These are phyloP conservation scores for Drosophila kohkoa DNA, from an alignment of 1,140 invertebrate genomes.

Conservation along the genomic window DNA sequence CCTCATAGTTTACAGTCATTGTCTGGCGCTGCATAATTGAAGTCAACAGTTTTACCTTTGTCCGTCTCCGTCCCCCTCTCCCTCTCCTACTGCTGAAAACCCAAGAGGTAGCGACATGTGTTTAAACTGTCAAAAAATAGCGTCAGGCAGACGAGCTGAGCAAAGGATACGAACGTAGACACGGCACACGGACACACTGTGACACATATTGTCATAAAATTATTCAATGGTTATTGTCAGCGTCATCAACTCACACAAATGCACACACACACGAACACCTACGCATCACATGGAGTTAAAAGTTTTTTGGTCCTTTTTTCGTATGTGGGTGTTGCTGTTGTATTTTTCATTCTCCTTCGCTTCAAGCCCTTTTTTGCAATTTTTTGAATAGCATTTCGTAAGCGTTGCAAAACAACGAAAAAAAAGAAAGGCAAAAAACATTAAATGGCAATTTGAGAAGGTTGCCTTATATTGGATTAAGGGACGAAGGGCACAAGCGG, in stretches of 20 bases:
- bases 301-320: constrained; percentile 74
- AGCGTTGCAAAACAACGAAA: constrained; percentile 71
- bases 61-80: constrained; percentile 3
- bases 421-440: constrained; percentile 61
- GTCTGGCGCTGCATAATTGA: constrained; percentile 64
- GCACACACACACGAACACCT: constrained; percentile 4
- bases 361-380: constrained; percentile 75
- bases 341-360: constrained; percentile 23
- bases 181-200: constrained; percentile 54
- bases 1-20: constrained; percentile 72
- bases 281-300: constrained; percentile 46
- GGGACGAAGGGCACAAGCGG: constrained; percentile 38
- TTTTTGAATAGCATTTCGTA: constrained; percentile 78
- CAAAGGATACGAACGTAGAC: constrained; percentile 28
- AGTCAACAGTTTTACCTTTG: constrained; percentile 52
- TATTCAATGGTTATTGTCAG: constrained; percentile 82
- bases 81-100: neutral
- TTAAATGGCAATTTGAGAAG: constrained; percentile 81
- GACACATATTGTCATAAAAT: constrained; percentile 84
- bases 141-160: constrained; percentile 18
- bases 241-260: constrained; percentile 40
- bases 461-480: constrained; percentile 76
- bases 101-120: constrained; percentile 59
- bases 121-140: constrained; percentile 80
- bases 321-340: constrained; percentile 3